Evolutionary conservation across 2,888 invertebrate species (phyloP), one percentile per base, ranked within the genome.

Genomic region (Dusona sp.): DNA sequence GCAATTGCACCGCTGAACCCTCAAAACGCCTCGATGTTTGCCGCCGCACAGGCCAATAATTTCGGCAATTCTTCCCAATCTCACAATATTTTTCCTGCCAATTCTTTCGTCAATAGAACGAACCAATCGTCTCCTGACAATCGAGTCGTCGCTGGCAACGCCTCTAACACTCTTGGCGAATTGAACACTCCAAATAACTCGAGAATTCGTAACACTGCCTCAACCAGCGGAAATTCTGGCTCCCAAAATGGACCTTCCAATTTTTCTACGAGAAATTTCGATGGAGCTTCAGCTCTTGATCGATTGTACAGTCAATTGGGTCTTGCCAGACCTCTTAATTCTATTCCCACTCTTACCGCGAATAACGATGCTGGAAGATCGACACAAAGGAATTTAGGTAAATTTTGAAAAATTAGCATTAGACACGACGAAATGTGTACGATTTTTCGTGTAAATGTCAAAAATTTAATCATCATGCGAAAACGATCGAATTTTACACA

Each of bases 381-480:
- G 61, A 38, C 77, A 22, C 86, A 73, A 4, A 68, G 61, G 13
- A 84, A 61, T 78, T 45, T 48, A 29, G 73, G 86, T 86, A 80
- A 65, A 61, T 25, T 25, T 13, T 3, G 2, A 57, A 57, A 25
- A 4, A 13, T 54, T 13, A 48, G 4, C 1, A 48, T 6, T 6
- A 48, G 1, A 3, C n/a, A n/a, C 42, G 3, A 33, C 42, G 3
- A 33, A 61, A 72, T 33, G 42, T 79, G 42, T 16, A 68, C 22
- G 11, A 36, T 48, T 48, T 29, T 2, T n/a, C 13, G n/a, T 42
- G 25, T 19, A 38, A 67, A 29, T 38, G 19, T 61, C 42, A 22
- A 22, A 57, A 36, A 25, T 16, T 57, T 22, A 11, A 19, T 54
- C 36, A 0, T 13, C 3, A 16, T 45, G 3, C 0, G 0, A 3